Base-by-base conservation (phyloP, 2,113 vertebrate species). In the Psittacus erithacus region DNA sequence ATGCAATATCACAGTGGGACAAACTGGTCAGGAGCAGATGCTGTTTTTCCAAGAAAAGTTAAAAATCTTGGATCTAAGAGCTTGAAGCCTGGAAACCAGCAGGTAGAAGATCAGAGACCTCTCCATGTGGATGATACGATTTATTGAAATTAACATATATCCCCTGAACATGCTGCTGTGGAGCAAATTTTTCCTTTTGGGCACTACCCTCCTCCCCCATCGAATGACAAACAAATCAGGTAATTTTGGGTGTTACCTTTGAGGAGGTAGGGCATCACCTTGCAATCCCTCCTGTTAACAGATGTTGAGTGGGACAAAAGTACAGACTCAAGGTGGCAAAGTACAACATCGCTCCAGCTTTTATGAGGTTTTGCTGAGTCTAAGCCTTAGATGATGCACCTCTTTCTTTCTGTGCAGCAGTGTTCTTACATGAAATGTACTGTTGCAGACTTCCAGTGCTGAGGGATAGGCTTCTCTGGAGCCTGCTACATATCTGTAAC, bases 201-300 rank as follows among this genome's bases (percentile, higher is more conserved):
- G 4, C 38, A 41, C 50, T 9, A 20, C 6, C 1, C 15, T 3
- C 3, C 13, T 33, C 7, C 31, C 7, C n/a, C 44, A 65, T 3
- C 33, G 64, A 70, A 65, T 39, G 44, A 23, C 39, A 60, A 83
- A 59, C 33, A 91, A 64, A 31, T 25, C 25, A 52, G 49, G 25
- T 43, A 84, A 49, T 53, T 84, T 81, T 43, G 69, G 10, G 12
- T 53, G 14, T 31, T 47, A 90, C 43, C 25, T 55, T 82, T 59
- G 55, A 64, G 27, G 39, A 75, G 62, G 27, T 39, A 92, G 39
- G 24, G 17, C 49, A 62, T 57, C 64, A 28, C 64, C 12, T 74
- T 69, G 64, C 38, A 75, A 23, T 63, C 22, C 25, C 20, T 73
- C 11, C 43, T 62, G 44, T 62, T 64, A 75, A 63, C n/a, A 53